Percentiles rank a stretch among this genome's conserved stretches.
Evolutionary conservation across 2,888 invertebrate genomes (phyloP).

Genomic region (Brachylomia viminalis): DNA sequence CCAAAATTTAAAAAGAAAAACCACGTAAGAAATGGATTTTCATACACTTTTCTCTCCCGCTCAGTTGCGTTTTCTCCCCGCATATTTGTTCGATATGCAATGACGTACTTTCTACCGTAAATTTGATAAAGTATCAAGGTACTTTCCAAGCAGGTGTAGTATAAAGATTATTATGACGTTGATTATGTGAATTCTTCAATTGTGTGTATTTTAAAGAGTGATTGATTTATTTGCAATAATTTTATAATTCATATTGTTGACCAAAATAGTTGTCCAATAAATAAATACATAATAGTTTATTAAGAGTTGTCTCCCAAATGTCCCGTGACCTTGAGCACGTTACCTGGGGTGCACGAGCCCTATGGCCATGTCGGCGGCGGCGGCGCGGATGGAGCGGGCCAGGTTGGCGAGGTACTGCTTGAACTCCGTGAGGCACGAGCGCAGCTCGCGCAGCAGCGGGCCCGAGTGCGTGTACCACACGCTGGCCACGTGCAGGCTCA

Average conservation of each 20-base stretch:
- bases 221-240: background rate
- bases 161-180: background rate
- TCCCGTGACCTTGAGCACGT: background rate
- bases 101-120: too few species aligned
- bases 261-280: background rate
- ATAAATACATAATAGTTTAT: background rate
- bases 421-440: constrained; percentile 97
- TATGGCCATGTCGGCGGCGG: constrained; percentile 98
- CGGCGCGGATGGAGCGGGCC: constrained; percentile 96
- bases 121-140: too few species aligned
- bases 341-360: constrained; percentile 95
- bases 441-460: constrained; percentile 95
- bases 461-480: constrained; percentile 98
- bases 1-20: too few species aligned
- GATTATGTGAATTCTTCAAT: background rate
- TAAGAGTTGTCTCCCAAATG: background rate
- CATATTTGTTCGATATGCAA: too few species aligned
- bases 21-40: too few species aligned
- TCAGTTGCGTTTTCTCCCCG: too few species aligned
- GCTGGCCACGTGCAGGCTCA: constrained; percentile 94
- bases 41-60: too few species aligned
- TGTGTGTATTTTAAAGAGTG: background rate
- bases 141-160: too few species aligned
- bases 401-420: constrained; percentile 96
- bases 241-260: background rate